Evolutionary conservation across 2,113 vertebrate genomes (phyloP).

Genomic region (Camelus dromedarius): DNA sequence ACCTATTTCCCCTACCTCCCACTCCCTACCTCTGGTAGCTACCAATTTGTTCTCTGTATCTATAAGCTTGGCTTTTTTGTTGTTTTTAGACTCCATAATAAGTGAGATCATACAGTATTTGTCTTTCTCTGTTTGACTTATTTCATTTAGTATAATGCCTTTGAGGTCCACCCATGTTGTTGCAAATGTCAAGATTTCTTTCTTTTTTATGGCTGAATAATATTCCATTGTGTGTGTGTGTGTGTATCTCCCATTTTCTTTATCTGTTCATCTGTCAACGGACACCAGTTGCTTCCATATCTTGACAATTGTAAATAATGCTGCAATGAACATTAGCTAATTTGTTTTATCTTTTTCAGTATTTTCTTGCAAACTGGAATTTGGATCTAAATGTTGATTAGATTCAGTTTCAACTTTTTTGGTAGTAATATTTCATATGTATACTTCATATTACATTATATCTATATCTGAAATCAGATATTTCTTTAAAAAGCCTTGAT

Average conservation of each 20-base stretch:
- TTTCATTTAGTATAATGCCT: not conserved
- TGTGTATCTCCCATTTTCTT: not conserved
- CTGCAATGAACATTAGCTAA: not conserved
- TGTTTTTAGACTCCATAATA: not conserved
- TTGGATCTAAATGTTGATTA: not conserved
- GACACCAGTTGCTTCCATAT: not conserved
- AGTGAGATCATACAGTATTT: not conserved
- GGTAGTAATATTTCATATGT: not conserved
- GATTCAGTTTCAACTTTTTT: not conserved
- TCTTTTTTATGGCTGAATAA: not conserved
- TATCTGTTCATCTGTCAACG: not conserved
- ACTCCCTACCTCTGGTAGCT: not conserved
- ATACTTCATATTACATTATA: not conserved
- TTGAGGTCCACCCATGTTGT: not conserved
- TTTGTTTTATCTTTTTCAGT: not conserved
- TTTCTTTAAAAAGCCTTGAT: not conserved
- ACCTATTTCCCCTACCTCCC: not conserved
- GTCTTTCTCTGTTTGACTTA: not conserved
- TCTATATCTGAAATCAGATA: slow-evolving; percentile 8
- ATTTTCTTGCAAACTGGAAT: slow-evolving; percentile 18
- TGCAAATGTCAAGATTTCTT: not conserved
- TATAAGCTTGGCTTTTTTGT: not conserved
- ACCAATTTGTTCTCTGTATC: not conserved
- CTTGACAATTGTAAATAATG: not conserved
- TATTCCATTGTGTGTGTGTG: not conserved